These are phyloP conservation scores for Lathronympha strigana DNA, from an alignment of 2,888 invertebrate species.

Conservation along the genomic window DNA sequence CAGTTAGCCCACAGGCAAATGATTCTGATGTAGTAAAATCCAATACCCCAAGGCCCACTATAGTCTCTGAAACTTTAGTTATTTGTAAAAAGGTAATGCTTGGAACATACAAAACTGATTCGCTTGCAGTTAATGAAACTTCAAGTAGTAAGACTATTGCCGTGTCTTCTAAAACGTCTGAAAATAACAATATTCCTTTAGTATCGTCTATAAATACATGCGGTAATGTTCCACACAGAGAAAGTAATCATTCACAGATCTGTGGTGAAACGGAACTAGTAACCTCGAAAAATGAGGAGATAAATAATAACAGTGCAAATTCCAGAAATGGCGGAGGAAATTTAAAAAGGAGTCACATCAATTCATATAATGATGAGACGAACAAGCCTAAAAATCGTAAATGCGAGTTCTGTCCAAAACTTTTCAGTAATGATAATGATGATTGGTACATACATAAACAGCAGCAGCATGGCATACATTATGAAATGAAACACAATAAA, in stretches of 20 bases:
- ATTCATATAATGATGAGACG: neutral
- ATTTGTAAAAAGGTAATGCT: neutral
- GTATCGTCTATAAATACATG: neutral
- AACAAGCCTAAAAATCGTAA: neutral
- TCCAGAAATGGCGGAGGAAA: neutral
- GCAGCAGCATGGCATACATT: neutral
- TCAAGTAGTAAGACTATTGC: neutral
- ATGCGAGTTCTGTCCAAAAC: neutral
- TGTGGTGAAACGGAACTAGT: neutral
- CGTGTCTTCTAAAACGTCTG: neutral
- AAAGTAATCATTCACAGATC: neutral
- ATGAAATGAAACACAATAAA: slow-evolving; percentile 11
- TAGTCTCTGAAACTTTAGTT: neutral
- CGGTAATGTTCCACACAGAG: neutral
- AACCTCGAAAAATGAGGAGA: neutral
- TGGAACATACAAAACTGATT: neutral
- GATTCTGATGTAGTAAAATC: neutral
- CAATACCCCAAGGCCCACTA: neutral
- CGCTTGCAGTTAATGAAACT: neutral
- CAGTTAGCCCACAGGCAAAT: neutral
- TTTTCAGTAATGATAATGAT: neutral
- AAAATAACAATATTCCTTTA: neutral
- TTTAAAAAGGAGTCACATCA: neutral
- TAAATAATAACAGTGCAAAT: neutral
- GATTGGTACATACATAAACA: neutral